Evolutionary conservation across 2,888 invertebrate genomes (phyloP), one percentile per base, ranked within the genome.

Genomic region (Lissocephala sabroskyi): DNA sequence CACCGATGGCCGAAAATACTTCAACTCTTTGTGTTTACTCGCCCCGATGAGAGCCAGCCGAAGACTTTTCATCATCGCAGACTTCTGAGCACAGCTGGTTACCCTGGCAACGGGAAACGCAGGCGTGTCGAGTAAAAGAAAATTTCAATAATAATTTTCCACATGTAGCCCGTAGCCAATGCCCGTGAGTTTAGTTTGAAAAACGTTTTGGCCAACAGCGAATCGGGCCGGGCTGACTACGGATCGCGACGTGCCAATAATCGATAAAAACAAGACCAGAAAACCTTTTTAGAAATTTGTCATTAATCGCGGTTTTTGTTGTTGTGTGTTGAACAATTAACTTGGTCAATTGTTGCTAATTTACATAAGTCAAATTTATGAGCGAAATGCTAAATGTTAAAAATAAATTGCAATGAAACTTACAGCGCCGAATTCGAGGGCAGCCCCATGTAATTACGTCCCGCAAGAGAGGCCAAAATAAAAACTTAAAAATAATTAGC

Each of bases 91-190:
- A 33, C 44, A 57, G 56, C 56, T 77, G 70, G 70, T 60, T 62
- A 68, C 62, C 59, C 68, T 68, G 48, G 17, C 47, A 29, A 28
- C 35, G 50, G 30, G n/a, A n/a, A n/a, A 7, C 28, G 6, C 28
- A 28, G 52, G 19, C 39, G 13, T 40, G 23, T 19, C 39, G 40
- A 37, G 13, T 32, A 50, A 63, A 60, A 74, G 58, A 65, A 67
- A 62, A 54, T 74, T 67, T 74, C 63, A 71, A 78, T 78, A 71
- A 78, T 78, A 77, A 68, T 79, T 76, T 63, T 65, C 60, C 56
- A 54, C 66, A 54, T 49, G 45, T 42, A 42, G 50, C 42, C 46
- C 46, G 45, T 49, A 56, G 44, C 36, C 44, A 66, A 66, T 62
- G 61, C 64, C 70, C 51, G 49, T 51, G 52, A 41, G 58, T 76